Conservation (phyloP, 2,113 vertebrate species). For the Carassius carassius region DNA sequence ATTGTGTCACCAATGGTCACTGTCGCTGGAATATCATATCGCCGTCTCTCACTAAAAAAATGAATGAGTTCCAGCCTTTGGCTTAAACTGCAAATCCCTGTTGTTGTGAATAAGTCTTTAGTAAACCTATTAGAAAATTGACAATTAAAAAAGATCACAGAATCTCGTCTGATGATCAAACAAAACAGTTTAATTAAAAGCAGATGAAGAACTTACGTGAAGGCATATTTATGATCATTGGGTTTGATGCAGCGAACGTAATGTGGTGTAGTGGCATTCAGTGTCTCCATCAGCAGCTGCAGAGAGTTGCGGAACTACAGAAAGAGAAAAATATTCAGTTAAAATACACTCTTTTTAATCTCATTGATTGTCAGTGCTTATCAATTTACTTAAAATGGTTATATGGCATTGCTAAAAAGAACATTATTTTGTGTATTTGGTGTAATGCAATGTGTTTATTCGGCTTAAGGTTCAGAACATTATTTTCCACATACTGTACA, state of each 20-base stretch:
- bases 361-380: neutral
- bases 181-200: neutral
- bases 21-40: too few species aligned
- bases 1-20: too few species aligned
- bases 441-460: too few species aligned
- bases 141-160: neutral
- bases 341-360: neutral
- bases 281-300: slow-evolving; percentile 94
- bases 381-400: neutral
- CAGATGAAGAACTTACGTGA: slow-evolving; percentile 82
- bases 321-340: neutral
- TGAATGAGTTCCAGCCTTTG: too few species aligned
- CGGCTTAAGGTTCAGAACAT: too few species aligned
- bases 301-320: slow-evolving; percentile 94
- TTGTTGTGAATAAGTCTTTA: neutral
- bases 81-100: too few species aligned
- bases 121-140: neutral
- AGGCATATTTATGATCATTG: slow-evolving; percentile 92
- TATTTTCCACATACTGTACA: too few species aligned
- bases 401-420: too few species aligned
- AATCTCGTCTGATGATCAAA: neutral
- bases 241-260: slow-evolving; percentile 98
- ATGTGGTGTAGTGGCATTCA: slow-evolving; percentile 96
- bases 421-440: too few species aligned
- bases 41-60: too few species aligned